These are phyloP conservation scores for Antennarius maculatus DNA, from an alignment of 2,797 vertebrate genomes.

Conservation along the genomic window DNA sequence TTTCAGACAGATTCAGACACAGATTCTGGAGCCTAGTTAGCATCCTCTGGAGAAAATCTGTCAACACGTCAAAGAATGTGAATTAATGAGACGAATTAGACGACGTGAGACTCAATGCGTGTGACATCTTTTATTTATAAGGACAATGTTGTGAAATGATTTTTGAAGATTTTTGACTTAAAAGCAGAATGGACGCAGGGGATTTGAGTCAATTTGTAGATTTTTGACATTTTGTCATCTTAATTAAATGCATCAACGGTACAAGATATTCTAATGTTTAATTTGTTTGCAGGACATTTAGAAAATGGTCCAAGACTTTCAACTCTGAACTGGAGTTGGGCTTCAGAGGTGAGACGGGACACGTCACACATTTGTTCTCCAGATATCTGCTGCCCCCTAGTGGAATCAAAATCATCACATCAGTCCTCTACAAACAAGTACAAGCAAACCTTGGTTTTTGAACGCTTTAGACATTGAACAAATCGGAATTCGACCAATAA, in stretches of 20 bases:
- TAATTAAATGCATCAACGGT: background rate
- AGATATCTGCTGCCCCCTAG: slow-evolving; percentile 66
- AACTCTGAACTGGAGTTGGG: background rate
- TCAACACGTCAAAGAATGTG: background rate
- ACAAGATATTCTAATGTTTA: background rate
- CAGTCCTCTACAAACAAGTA: too few species aligned
- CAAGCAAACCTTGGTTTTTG: too few species aligned
- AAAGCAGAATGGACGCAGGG: background rate
- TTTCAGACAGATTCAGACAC: slow-evolving; percentile 24
- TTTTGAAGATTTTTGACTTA: background rate
- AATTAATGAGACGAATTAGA: slow-evolving; percentile 3
- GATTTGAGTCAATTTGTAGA: background rate
- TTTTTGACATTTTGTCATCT: background rate
- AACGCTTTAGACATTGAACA: too few species aligned
- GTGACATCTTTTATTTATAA: slow-evolving; percentile 1
- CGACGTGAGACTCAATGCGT: background rate
- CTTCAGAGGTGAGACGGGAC: background rate
- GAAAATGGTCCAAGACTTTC: background rate
- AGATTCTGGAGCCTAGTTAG: slow-evolving; percentile 11
- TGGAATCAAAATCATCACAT: slow-evolving; percentile 15
- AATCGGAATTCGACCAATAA: too few species aligned
- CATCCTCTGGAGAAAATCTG: background rate
- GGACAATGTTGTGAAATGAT: background rate
- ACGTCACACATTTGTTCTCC: background rate
- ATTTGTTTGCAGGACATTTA: slow-evolving; percentile 2